A percentile compares a stretch with the other conserved stretches of the same genome.
Evolutionary conservation across 2,113 vertebrate genomes (phyloP).

Genomic region (Tragelaphus buxtoni): DNA sequence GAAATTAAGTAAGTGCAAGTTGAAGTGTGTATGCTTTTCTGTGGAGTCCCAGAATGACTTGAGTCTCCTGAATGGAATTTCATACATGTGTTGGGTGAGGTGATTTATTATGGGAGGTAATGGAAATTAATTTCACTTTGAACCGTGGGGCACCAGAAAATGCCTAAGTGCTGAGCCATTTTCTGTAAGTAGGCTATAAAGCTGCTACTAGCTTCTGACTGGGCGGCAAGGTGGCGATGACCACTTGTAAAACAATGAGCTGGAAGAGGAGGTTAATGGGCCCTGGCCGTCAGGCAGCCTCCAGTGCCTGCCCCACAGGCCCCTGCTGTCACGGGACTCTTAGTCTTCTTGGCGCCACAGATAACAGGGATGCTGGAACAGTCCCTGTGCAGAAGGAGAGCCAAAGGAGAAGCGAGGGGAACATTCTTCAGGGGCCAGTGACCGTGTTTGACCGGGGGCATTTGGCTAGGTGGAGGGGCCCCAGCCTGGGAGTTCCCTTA

Average conservation of each 20-base stretch:
- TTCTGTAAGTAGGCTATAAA: constrained; percentile 54
- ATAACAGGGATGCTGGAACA: constrained; percentile 27
- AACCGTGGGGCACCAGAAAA: constrained; percentile 46
- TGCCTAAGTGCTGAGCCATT: constrained; percentile 58
- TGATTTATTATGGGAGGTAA: constrained; percentile 65
- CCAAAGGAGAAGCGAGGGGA: not conserved
- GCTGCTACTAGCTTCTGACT: constrained; percentile 32
- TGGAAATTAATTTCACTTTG: constrained; percentile 71
- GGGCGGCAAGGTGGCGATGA: not conserved
- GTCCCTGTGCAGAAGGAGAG: constrained; percentile 14
- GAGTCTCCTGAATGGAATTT: constrained; percentile 60
- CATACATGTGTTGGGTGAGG: constrained; percentile 33
- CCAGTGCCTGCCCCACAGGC: not conserved
- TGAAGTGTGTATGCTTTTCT: constrained; percentile 7
- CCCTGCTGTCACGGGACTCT: not conserved
- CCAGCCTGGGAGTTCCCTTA: constrained; percentile 41
- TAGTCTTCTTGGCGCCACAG: constrained; percentile 9
- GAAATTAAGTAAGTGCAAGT: constrained; percentile 23
- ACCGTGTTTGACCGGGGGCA: not conserved
- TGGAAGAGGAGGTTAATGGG: constrained; percentile 52
- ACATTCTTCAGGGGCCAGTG: constrained; percentile 26
- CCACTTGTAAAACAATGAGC: constrained; percentile 56
- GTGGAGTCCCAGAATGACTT: constrained; percentile 25
- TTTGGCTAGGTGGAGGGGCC: not conserved
- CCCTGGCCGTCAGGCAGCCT: constrained; percentile 11